A percentile compares a stretch with the other conserved stretches of the same genome.
These are phyloP conservation scores for Platorchestia sp. DNA, from an alignment of 1,140 invertebrate species.

Conservation along the genomic window DNA sequence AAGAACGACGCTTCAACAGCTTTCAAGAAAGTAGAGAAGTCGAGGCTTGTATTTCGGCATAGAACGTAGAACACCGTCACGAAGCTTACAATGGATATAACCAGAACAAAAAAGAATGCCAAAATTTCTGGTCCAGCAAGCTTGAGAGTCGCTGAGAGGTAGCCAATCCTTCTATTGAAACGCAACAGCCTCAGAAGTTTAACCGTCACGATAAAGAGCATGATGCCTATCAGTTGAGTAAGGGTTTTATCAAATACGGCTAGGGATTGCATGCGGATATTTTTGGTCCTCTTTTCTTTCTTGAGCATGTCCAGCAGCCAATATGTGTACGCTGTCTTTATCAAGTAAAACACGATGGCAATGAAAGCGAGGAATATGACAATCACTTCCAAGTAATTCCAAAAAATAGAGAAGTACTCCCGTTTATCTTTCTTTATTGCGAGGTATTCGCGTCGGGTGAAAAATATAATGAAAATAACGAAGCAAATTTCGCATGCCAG, in stretches of 20 bases:
- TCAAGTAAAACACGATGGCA: constrained; percentile 65
- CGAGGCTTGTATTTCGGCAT: constrained; percentile 56
- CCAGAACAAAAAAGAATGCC: constrained; percentile 61
- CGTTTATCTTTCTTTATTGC: constrained; percentile 61
- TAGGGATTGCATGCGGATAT: constrained; percentile 64
- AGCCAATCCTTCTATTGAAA: constrained; percentile 74
- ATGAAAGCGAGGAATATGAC: constrained; percentile 63
- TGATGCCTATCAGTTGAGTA: constrained; percentile 72
- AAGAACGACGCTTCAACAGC: constrained; percentile 63
- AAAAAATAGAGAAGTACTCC: constrained; percentile 64
- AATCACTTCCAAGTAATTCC: constrained; percentile 65
- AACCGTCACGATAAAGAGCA: constrained; percentile 73
- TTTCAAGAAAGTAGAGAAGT: constrained; percentile 64
- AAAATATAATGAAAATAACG: constrained; percentile 66
- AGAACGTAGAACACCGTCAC: constrained; percentile 63
- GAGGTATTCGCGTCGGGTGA: constrained; percentile 61
- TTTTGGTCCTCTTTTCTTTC: constrained; percentile 61
- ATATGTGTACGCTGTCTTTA: constrained; percentile 63
- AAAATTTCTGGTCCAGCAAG: constrained; percentile 64
- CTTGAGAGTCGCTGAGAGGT: constrained; percentile 70
- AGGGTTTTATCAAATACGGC: constrained; percentile 61
- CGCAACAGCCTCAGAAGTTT: constrained; percentile 70
- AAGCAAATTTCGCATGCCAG: constrained; percentile 63
- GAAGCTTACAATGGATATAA: constrained; percentile 59
- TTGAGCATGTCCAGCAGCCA: constrained; percentile 62